Conservation (phyloP, 2,888 invertebrate species). For the Phragmatobia fuliginosa region DNA sequence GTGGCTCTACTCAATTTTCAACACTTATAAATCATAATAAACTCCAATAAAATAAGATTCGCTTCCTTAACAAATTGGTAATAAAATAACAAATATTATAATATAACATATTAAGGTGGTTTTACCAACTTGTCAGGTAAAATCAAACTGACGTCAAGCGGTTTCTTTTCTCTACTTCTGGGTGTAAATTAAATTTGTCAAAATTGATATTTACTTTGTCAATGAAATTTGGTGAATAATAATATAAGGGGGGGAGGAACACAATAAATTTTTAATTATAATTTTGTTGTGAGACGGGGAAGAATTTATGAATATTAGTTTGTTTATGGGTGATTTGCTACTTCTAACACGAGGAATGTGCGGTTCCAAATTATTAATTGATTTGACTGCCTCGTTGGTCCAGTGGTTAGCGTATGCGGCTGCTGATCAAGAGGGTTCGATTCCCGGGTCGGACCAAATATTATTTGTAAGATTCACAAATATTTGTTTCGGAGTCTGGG, state of each 20-base stretch:
- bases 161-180: constrained; percentile 51
- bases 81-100: too few relatives aligned
- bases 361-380: not conserved
- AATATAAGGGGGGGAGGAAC: constrained; percentile 49
- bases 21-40: too few relatives aligned
- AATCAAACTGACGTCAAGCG: constrained; percentile 51
- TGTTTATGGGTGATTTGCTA: constrained; percentile 1
- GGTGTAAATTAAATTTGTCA: constrained; percentile 57
- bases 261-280: constrained; percentile 34
- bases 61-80: too few relatives aligned
- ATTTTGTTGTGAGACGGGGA: constrained; percentile 22
- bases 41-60: too few relatives aligned
- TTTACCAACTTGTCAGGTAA: constrained; percentile 44
- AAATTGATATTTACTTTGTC: constrained; percentile 60
- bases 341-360: not conserved
- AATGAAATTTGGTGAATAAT: constrained; percentile 49
- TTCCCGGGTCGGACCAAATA: too few relatives aligned
- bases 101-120: constrained; percentile 24
- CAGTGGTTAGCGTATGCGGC: too few relatives aligned
- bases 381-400: too few relatives aligned
- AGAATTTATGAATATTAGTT: constrained; percentile 13
- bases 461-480: too few relatives aligned
- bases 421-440: too few relatives aligned
- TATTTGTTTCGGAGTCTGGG: too few relatives aligned
- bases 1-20: too few relatives aligned